phyloP scores from a whole-genome alignment of 1,140 invertebrate species.

The Agrilus planipennis region DNA sequence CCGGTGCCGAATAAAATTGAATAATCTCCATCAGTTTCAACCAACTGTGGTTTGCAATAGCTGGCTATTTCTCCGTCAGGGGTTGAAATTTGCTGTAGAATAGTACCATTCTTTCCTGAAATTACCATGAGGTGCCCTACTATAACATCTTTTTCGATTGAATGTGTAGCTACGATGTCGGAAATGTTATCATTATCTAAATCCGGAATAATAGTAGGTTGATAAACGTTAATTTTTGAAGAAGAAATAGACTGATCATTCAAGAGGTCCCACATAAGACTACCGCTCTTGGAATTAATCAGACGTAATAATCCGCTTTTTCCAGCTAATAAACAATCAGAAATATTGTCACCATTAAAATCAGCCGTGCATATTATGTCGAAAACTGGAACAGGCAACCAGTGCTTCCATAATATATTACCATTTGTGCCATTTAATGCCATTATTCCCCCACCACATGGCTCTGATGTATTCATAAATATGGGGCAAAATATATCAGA shows the following conservation, averaged over 20 bases:
- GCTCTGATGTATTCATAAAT: conserved; percentile 48
- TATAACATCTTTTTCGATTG: conserved; percentile 33
- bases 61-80: conserved; percentile 58
- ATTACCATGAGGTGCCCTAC: conserved; percentile 54
- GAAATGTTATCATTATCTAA: conserved; percentile 56
- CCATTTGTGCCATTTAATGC: conserved; percentile 64
- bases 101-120: conserved; percentile 55
- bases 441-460: conserved; percentile 66
- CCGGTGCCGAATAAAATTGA: conserved; percentile 56
- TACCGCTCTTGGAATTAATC: conserved; percentile 55
- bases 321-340: conserved; percentile 65
- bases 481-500: conserved; percentile 45
- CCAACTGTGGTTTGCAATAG: conserved; percentile 55
- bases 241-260: conserved; percentile 30
- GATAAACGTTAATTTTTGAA: conserved; percentile 42
- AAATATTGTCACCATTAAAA: conserved; percentile 53
- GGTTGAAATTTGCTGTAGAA: conserved; percentile 49
- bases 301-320: conserved; percentile 59
- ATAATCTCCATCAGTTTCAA: conserved; percentile 44
- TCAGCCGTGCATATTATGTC: conserved; percentile 63
- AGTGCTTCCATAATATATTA: conserved; percentile 62
- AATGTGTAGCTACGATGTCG: conserved; percentile 62
- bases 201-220: conserved; percentile 60
- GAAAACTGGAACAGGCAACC: conserved; percentile 61
- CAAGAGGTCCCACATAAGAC: conserved; percentile 53